These are phyloP conservation scores for Acanthopagrus latus DNA, from an alignment of 2,797 vertebrate species.

Conservation along the genomic window DNA sequence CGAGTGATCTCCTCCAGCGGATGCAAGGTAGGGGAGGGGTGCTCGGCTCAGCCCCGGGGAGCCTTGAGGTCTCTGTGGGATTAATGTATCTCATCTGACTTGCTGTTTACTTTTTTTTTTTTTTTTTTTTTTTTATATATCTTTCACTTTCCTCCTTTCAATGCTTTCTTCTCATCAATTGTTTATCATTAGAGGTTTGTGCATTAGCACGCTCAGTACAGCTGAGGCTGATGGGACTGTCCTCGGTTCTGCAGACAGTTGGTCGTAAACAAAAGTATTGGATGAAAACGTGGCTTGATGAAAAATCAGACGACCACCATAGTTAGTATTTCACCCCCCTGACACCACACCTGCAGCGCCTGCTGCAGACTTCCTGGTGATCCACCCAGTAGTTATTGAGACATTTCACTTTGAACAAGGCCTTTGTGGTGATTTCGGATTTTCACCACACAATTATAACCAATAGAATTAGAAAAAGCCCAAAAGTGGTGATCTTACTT, in stretches of 20 bases:
- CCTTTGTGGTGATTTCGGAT: too few relatives aligned
- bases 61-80: slow-evolving; percentile 24
- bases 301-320: neutral
- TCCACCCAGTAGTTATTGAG: too few relatives aligned
- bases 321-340: neutral
- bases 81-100: slow-evolving; percentile 16
- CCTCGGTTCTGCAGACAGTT: neutral
- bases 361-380: neutral
- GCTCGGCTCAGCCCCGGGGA: slow-evolving; percentile 1
- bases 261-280: neutral
- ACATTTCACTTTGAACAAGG: neutral
- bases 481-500: too few relatives aligned
- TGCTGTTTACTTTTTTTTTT: neutral
- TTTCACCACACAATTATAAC: too few relatives aligned
- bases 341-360: neutral
- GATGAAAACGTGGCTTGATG: neutral
- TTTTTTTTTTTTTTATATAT: neutral
- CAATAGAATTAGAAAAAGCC: too few relatives aligned
- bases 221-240: neutral
- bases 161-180: neutral
- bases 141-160: too few relatives aligned
- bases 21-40: slow-evolving; percentile 88
- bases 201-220: neutral
- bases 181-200: neutral
- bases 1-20: slow-evolving; percentile 91